Conservation (phyloP, 2,113 vertebrate genomes). For the Clarias gariepinus region DNA sequence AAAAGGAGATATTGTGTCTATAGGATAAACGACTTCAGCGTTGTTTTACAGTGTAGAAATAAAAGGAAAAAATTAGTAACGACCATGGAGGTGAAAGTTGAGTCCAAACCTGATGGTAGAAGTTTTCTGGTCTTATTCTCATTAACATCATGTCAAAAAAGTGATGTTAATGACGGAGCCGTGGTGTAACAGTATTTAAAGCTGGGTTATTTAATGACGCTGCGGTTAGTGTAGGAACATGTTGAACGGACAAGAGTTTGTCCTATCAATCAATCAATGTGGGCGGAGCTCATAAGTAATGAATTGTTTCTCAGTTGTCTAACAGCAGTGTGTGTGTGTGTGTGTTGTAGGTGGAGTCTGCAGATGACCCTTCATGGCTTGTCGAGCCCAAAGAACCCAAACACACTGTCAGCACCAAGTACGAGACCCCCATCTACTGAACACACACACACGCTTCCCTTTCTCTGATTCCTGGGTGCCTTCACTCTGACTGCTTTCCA, state of each 20-base stretch:
- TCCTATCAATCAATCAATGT: not conserved
- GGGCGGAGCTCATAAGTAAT: not conserved
- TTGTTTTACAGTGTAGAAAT: too few relatives aligned
- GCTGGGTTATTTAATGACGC: too few relatives aligned
- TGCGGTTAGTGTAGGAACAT: not conserved
- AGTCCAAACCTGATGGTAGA: too few relatives aligned
- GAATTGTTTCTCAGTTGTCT: not conserved
- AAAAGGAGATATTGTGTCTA: too few relatives aligned
- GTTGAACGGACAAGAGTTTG: not conserved
- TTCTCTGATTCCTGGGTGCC: slow-evolving; percentile 39
- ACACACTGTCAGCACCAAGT: slow-evolving; percentile 97
- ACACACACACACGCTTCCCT: slow-evolving; percentile 53
- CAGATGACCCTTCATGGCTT: slow-evolving; percentile 88
- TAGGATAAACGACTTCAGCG: too few relatives aligned
- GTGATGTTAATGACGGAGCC: too few relatives aligned
- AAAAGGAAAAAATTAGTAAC: too few relatives aligned
- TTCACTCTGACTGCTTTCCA: slow-evolving; percentile 36
- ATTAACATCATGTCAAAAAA: too few relatives aligned
- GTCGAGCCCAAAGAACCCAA: slow-evolving; percentile 93
- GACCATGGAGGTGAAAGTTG: too few relatives aligned
- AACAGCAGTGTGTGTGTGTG: slow-evolving; percentile 4
- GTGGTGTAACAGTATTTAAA: too few relatives aligned
- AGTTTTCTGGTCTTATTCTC: too few relatives aligned
- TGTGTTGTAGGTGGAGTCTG: slow-evolving; percentile 76
- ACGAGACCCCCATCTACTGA: slow-evolving; percentile 99